Base-by-base conservation (phyloP, 2,888 invertebrate genomes). In the Lycia hirtaria region DNA sequence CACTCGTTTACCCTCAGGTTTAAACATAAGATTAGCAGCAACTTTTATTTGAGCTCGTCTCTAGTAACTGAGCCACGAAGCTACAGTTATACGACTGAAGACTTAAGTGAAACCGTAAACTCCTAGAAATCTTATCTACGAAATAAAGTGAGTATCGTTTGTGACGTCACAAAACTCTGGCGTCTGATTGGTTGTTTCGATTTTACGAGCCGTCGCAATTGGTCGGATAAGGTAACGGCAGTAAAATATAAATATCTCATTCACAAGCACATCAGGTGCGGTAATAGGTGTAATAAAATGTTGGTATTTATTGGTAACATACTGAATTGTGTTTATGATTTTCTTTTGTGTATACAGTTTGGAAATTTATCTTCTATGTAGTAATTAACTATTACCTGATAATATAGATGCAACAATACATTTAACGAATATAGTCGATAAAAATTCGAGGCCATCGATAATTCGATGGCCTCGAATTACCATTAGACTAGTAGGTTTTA, bases 11-110 rank as follows among this genome's bases (percentile, higher is more conserved):
- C n/a, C n/a, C n/a, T n/a, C n/a, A n/a, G n/a, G n/a, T n/a, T n/a
- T 40, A 40, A 14, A 40, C n/a, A 14, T 14, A 24, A 22, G 24
- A 19, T n/a, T 43, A 17, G n/a, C n/a, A 37, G 1, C n/a, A n/a
- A n/a, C n/a, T n/a, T n/a, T n/a, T 37, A n/a, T 30, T 6, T 22
- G 22, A 50, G 50, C 50, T 22, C 56, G 49, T 22, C 50, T 38
- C 56, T 56, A 56, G 30, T 24, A 44, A 32, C 19, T 44, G 19
- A 5, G 44, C 56, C 20, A 41, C 41, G 32, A 38, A 56, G 38
- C 38, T 50, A 40, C 50, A 56, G 50, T 51, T 56, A 56, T 50
- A 56, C 45, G 56, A 56, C 45, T 56, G 33, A 51, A 32, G 45
- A 56, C 56, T 56, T 32, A 45, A 45, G 35, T 49, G 37, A 45